Percentiles rank a stretch among this genome's conserved stretches.
phyloP scores from a whole-genome alignment of 2,797 vertebrate species.

The Megaceryle alcyon region DNA sequence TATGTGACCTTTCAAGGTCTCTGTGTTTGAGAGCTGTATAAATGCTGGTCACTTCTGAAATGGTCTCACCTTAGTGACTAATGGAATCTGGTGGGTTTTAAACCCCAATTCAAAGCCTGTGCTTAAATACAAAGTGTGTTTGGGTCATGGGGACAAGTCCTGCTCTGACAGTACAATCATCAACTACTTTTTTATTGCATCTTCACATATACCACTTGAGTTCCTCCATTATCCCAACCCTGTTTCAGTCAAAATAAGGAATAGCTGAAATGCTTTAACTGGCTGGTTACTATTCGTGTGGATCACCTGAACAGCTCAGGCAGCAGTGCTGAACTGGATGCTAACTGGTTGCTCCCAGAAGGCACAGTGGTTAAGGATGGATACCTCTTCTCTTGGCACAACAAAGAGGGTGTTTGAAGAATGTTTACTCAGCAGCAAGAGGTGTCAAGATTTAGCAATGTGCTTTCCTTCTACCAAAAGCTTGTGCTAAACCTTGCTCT shows the following conservation, averaged over 20 bases:
- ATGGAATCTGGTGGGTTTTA: neutral
- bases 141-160: neutral
- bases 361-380: neutral
- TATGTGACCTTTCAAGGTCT: neutral
- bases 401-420: neutral
- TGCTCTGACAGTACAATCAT: neutral
- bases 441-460: neutral
- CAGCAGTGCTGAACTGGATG: neutral
- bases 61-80: neutral
- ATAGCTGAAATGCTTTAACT: neutral
- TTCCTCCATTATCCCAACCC: neutral
- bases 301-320: neutral
- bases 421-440: neutral
- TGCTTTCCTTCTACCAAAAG: neutral
- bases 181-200: neutral
- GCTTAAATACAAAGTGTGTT: neutral
- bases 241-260: neutral
- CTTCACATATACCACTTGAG: neutral
- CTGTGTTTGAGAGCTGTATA: neutral
- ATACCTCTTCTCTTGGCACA: neutral
- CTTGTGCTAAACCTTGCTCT: neutral
- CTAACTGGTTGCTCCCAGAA: neutral
- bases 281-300: neutral
- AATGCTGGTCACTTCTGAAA: neutral
- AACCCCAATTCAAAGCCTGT: neutral